Evolutionary conservation across 2,113 vertebrate genomes (phyloP).

Genomic region (Toxotes chatareus): DNA sequence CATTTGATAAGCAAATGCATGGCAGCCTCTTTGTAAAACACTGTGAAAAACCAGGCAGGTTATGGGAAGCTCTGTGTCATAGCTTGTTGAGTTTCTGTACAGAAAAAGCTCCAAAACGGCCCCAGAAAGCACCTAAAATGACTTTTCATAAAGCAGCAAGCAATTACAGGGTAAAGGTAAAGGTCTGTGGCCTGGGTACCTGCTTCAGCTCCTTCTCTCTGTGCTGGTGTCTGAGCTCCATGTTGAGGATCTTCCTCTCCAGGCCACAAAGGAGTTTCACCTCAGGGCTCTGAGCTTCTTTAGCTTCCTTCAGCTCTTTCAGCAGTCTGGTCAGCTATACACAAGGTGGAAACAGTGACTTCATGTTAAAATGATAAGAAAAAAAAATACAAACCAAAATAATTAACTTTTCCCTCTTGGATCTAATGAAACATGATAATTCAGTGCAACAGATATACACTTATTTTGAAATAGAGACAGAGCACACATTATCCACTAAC

Average conservation of each 20-base stretch:
- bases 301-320: slow-evolving; percentile 91
- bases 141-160: neutral
- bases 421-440: neutral
- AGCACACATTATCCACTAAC: neutral
- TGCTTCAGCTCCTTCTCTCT: slow-evolving; percentile 91
- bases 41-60: too few species aligned
- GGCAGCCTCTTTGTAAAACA: neutral
- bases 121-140: too few species aligned
- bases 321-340: slow-evolving; percentile 89
- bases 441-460: neutral
- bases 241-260: slow-evolving; percentile 90
- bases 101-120: too few species aligned
- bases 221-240: slow-evolving; percentile 89
- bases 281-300: slow-evolving; percentile 89
- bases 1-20: too few species aligned
- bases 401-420: neutral
- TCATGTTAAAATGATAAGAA: neutral
- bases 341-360: neutral
- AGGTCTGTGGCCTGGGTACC: slow-evolving; percentile 39
- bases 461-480: neutral
- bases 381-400: neutral
- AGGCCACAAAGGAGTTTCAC: slow-evolving; percentile 89
- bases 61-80: too few species aligned
- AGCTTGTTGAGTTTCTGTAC: too few species aligned
- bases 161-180: neutral